phyloP scores from a whole-genome alignment of 2,113 vertebrate genomes.

The Jaculus jaculus region DNA sequence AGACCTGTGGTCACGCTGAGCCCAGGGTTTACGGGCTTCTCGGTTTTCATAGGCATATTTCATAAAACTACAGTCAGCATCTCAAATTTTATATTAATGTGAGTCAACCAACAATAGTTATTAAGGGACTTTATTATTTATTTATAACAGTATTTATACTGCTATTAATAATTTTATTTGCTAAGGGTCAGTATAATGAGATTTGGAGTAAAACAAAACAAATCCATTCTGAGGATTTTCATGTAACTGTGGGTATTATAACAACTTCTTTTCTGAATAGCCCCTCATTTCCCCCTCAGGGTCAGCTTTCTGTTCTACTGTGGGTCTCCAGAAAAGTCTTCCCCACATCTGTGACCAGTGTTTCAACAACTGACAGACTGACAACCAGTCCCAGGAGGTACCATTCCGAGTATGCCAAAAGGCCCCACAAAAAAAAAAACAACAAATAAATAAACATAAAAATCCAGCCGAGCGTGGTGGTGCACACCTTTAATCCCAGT shows the following conservation, averaged over 20 bases:
- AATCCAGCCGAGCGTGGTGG: too few relatives aligned
- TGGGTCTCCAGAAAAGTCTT: neutral
- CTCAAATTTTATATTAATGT: neutral
- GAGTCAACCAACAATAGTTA: constrained; percentile 25
- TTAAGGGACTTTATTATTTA: neutral
- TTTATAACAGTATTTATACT: neutral
- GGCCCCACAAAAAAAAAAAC: neutral
- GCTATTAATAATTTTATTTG: neutral
- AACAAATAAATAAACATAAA: too few relatives aligned
- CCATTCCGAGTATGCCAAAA: neutral
- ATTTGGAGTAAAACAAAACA: neutral
- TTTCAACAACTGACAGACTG: neutral
- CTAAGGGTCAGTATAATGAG: neutral
- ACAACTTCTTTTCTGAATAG: neutral
- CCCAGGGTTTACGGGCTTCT: neutral
- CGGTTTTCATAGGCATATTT: neutral
- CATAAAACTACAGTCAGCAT: neutral
- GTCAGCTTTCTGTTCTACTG: neutral
- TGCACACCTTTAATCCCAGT: too few relatives aligned
- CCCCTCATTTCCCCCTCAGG: neutral
- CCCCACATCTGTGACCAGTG: neutral
- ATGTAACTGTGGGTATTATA: accelerated
- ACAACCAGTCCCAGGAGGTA: neutral
- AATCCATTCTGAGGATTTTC: neutral
- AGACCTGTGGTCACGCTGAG: neutral